Evolutionary conservation across 1,140 invertebrate genomes (phyloP), one percentile per base, ranked within the genome.

Genomic region (Lepidostoma basale): DNA sequence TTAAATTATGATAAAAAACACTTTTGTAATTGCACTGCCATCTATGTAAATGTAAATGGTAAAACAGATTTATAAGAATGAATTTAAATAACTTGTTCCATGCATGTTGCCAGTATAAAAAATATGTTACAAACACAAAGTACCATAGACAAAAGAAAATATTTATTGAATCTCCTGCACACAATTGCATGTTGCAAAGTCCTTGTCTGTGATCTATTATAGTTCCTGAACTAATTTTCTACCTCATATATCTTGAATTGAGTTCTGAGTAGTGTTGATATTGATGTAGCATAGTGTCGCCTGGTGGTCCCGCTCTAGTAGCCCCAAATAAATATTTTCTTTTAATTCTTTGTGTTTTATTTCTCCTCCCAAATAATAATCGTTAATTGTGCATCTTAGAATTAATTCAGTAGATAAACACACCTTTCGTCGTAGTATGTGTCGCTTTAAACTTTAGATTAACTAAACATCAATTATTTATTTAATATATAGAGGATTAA

Each of bases 271-370:
- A 18, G 36, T 16, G 10, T 56, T 30, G 23, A 52, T 30, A 52
- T 12, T 22, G 23, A 9, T 47, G 44, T 10, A 12, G 18, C 20
- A 54, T 54, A 23, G 23, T 22, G 49, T 14, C 23, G 16, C 26
- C 30, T 56, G 22, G 14, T 56, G 47, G 36, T 16, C 26, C 30
- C 6, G 5, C 26, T 30, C 36, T 33, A 22, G 20, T 47, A 56
- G 28, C 28, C 23, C 14, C 3, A 58, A 66, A 66, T 66, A 66
- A 66, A 66, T 66, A 66, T 66, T 66, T 66, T 66, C 52, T 66
- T 66, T 66, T 44, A 18, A 1, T 42, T 9, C 20, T 36, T 66
- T 56, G 63, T 58, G 47, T 66, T 66, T 66, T 66, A 66, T 66
- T 66, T 66, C 23, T 14, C 3, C 20, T 2, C 42, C 4, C 6